phyloP scores from a whole-genome alignment of 2,113 vertebrate species.

The Lasiurus cinereus region DNA sequence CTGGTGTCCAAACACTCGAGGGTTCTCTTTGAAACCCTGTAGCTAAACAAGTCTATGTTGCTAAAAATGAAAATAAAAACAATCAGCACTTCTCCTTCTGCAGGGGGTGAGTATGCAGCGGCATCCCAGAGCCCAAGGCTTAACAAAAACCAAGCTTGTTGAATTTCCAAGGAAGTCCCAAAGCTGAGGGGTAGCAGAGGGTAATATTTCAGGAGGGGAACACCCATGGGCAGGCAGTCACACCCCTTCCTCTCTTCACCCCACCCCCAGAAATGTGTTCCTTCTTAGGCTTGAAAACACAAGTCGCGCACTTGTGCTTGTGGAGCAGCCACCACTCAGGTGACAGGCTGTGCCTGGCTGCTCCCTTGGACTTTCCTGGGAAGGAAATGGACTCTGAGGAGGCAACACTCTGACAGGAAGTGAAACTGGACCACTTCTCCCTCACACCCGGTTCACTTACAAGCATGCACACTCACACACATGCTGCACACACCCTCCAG shows the following conservation, averaged over 20 bases:
- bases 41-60: not conserved
- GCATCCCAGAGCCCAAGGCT: not conserved
- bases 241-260: not conserved
- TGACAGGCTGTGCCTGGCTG: slow-evolving; percentile 9
- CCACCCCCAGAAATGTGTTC: not conserved
- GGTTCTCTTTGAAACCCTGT: not conserved
- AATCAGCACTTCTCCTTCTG: not conserved
- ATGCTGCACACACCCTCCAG: not conserved
- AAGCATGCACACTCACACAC: not conserved
- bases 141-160: fast-evolving
- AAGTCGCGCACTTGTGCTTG: not conserved
- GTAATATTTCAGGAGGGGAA: not conserved
- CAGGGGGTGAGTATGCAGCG: not conserved
- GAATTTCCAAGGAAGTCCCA: not conserved
- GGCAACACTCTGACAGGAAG: slow-evolving; percentile 14
- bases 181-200: not conserved
- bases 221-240: not conserved
- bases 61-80: not conserved
- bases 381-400: slow-evolving; percentile 58
- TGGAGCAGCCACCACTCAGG: not conserved
- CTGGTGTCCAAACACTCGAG: not conserved
- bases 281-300: not conserved
- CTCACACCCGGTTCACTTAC: not conserved
- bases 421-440: not conserved
- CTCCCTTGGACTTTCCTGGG: slow-evolving; percentile 6